Evolutionary conservation across 2,797 vertebrate species (phyloP).

Genomic region (Pitangus sulphuratus): DNA sequence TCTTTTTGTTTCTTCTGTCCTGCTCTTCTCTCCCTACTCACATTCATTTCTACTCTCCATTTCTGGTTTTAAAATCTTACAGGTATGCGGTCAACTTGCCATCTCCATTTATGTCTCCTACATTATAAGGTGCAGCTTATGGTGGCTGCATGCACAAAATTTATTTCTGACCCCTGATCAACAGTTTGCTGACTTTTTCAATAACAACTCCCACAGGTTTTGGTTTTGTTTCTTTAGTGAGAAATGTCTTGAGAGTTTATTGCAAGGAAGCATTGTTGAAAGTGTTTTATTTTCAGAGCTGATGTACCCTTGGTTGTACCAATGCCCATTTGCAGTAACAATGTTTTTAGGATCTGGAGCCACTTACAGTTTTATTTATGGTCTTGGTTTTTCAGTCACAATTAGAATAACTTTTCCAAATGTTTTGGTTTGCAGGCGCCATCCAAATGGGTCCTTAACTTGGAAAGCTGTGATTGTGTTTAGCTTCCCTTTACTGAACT

Average conservation of each 20-base stretch:
- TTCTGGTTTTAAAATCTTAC: neutral
- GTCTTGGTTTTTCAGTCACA: slow-evolving; percentile 63
- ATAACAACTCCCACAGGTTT: neutral
- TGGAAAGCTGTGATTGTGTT: slow-evolving; percentile 27
- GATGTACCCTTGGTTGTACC: neutral
- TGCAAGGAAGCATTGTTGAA: neutral
- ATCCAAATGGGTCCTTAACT: slow-evolving; percentile 33
- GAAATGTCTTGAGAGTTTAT: neutral
- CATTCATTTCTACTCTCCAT: neutral
- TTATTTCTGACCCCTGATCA: neutral
- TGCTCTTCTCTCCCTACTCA: neutral
- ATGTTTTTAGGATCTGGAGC: slow-evolving; percentile 40
- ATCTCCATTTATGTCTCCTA: neutral
- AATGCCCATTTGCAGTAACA: slow-evolving; percentile 9
- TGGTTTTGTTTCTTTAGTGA: neutral
- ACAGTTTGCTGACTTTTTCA: neutral
- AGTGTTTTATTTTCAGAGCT: slow-evolving; percentile 46
- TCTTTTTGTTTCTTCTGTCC: neutral
- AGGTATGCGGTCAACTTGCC: neutral
- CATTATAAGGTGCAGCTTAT: neutral
- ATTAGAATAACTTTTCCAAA: slow-evolving; percentile 60
- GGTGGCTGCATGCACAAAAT: neutral
- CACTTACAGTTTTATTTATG: slow-evolving; percentile 63
- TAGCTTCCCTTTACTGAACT: neutral
- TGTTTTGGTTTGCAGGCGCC: slow-evolving; percentile 43